Conservation (phyloP, 2,797 vertebrate species). For the Phylloscopus collybita region DNA sequence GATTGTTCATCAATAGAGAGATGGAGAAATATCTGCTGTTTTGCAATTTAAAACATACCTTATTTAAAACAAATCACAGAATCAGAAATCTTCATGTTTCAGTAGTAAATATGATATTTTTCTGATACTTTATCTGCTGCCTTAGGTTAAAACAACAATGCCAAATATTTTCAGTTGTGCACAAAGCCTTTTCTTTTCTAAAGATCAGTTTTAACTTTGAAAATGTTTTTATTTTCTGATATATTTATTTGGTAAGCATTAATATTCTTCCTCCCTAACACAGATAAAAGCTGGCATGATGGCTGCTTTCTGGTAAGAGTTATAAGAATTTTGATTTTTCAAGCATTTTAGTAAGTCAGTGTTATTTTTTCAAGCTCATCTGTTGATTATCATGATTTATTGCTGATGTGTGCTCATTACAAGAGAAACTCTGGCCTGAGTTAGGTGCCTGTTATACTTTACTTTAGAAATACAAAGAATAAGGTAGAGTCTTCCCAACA, state of each 20-base stretch:
- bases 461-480: neutral
- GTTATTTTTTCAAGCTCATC: neutral
- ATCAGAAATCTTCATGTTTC: neutral
- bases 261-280: neutral
- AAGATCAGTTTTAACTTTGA: neutral
- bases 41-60: constrained; percentile 10
- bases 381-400: neutral
- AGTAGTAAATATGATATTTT: neutral
- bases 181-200: neutral
- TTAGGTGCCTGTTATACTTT: neutral
- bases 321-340: neutral
- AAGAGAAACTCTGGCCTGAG: neutral
- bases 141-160: neutral
- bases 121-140: neutral
- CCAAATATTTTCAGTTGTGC: neutral
- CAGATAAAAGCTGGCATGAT: neutral
- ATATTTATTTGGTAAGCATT: neutral
- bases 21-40: neutral
- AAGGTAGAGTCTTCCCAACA: neutral
- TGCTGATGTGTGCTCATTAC: neutral
- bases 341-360: neutral
- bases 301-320: neutral
- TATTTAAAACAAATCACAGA: constrained; percentile 5
- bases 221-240: neutral
- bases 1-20: neutral